Base-by-base conservation (phyloP, 2,113 vertebrate species). In the Empidonax traillii region DNA sequence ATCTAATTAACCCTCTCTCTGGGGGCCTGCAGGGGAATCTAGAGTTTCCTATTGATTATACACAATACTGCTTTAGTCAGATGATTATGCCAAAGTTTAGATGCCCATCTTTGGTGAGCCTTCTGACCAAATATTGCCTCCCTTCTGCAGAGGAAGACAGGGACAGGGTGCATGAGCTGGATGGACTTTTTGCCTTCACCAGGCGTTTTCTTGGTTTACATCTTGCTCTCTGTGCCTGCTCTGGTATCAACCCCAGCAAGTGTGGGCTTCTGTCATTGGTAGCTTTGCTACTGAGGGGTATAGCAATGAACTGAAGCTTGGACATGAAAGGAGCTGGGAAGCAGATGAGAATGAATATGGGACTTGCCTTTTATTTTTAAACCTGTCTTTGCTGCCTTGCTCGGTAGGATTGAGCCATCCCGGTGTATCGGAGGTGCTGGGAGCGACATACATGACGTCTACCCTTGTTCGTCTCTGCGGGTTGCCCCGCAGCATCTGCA, bases 401-500 rank as follows among this genome's bases (percentile, higher is more conserved):
- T 18, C 12, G 12, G 19, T 21, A 23, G 37, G 31, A 44, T 3
- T 23, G 53, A 83, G 14, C 33, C 43, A 8, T 2, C 31, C 14
- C 23, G 33, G 18, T 18, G 19, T 46, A 59, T 52, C 24, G 23
- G 63, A 28, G 28, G 13, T 18, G 31, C 12, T 10, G 6, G 35
- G 15, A 17, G 27, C 3, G 18, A 17, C 6, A 8, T 1, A 3
- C 23, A 39, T 21, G 25, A 23, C 23, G 15, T 31, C 10, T 14
- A 1, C 8, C 20, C 5, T 3, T 16, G 51, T 25, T 14, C 0
- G 4, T 23, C 53, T 31, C 46, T 16, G 14, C 0, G 8, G 28
- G 8, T 12, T 14, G 0, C 14, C 12, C 13, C 0, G 2, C n/a
- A n/a, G 20, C 24, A 4, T 7, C 5, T 0, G 1, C 33, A 5